phyloP scores from a whole-genome alignment of 2,113 vertebrate species.

The Hippocampus comes region DNA sequence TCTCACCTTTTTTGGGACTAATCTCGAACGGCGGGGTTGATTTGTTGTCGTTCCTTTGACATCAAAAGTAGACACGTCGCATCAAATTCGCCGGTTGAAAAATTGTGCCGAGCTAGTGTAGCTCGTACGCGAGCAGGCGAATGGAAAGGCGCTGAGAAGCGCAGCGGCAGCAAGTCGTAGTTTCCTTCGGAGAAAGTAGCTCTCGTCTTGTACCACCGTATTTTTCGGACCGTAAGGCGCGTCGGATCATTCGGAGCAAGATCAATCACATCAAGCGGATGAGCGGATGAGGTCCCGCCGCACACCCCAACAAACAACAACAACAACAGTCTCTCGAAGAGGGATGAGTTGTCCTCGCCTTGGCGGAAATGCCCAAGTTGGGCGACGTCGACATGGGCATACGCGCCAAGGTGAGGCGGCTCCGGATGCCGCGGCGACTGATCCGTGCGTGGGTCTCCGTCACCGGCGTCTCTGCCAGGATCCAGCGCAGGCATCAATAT shows the following conservation, averaged over 20 bases:
- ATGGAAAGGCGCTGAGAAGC: not conserved
- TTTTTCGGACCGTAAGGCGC: too few species aligned
- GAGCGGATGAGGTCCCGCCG: not conserved
- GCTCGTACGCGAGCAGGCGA: not conserved
- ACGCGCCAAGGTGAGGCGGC: not conserved
- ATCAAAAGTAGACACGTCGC: not conserved
- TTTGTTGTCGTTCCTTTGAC: not conserved
- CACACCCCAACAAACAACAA: not conserved
- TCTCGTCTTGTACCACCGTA: too few species aligned
- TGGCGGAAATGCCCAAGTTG: not conserved
- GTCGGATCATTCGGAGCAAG: too few species aligned
- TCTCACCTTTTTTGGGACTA: too few species aligned
- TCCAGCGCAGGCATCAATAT: not conserved
- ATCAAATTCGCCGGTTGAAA: not conserved
- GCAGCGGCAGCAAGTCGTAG: too few species aligned
- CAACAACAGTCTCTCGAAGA: not conserved
- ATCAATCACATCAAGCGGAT: not conserved
- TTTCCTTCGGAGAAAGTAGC: too few species aligned
- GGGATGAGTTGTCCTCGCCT: not conserved
- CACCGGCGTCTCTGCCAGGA: not conserved
- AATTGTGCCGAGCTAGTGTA: not conserved
- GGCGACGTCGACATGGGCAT: not conserved
- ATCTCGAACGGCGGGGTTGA: too few species aligned
- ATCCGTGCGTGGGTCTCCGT: not conserved
- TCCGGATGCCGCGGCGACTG: not conserved